phyloP scores from a whole-genome alignment of 2,888 invertebrate genomes.

The Euzetes globulus region DNA sequence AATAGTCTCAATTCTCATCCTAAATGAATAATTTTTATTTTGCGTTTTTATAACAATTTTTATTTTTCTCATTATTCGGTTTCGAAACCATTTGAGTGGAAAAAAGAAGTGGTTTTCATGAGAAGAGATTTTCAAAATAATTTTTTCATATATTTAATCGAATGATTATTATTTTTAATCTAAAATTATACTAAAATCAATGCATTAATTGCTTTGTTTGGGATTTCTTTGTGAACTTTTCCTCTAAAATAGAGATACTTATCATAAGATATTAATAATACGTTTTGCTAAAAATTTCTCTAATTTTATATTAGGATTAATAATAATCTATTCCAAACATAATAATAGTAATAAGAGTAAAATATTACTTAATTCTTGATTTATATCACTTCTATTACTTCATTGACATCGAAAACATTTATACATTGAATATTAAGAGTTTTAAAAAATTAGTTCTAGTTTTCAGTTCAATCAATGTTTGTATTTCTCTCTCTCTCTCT shows the following conservation, averaged over 20 bases:
- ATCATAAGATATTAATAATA: too few relatives aligned
- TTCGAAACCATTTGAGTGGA: not conserved
- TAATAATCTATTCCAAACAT: not conserved
- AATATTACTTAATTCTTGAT: not conserved
- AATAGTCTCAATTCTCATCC: too few relatives aligned
- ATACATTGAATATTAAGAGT: not conserved
- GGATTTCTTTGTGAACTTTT: too few relatives aligned
- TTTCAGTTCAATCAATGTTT: not conserved
- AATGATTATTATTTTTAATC: not conserved
- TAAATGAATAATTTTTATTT: not conserved
- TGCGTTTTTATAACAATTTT: not conserved
- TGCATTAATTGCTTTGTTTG: too few relatives aligned
- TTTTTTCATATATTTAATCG: not conserved
- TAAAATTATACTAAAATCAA: too few relatives aligned
- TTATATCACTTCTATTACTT: conserved; percentile 6
- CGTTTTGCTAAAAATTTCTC: too few relatives aligned
- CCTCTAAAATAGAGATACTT: too few relatives aligned
- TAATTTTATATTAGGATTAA: not conserved
- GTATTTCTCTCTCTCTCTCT: not conserved
- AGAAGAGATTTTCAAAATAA: not conserved
- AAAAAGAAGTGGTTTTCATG: not conserved
- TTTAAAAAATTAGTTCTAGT: conserved; percentile 10
- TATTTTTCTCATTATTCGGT: not conserved
- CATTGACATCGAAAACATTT: conserved; percentile 4
- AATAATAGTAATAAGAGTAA: not conserved